phyloP scores from a whole-genome alignment of 2,113 vertebrate genomes.

The Apeltes quadracus region DNA sequence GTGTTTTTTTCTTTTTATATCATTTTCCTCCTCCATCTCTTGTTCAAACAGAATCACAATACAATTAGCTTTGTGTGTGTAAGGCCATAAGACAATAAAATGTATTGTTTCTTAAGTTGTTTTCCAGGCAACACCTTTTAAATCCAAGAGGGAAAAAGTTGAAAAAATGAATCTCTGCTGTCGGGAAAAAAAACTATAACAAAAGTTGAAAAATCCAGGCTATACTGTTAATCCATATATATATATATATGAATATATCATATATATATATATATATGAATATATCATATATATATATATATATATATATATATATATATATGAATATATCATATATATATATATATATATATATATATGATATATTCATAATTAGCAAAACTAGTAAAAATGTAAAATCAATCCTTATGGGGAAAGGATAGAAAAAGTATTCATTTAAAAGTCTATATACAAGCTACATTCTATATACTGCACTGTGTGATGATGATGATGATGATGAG shows the following conservation, averaged over 20 bases:
- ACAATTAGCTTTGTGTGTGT: slow-evolving; percentile 82
- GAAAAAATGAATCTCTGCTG: slow-evolving; percentile 53
- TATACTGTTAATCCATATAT: slow-evolving; percentile 74
- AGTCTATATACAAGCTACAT: slow-evolving; percentile 99
- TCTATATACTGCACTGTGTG: slow-evolving; percentile 85
- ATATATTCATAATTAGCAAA: slow-evolving; percentile 84
- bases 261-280: slow-evolving; percentile 52
- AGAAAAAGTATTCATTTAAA: slow-evolving; percentile 93
- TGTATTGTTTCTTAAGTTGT: slow-evolving; percentile 77
- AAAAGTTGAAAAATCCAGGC: slow-evolving; percentile 62
- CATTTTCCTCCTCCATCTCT: slow-evolving; percentile 77
- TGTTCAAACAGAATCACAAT: slow-evolving; percentile 77
- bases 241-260: too few species aligned
- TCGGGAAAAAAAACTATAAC: slow-evolving; percentile 35
- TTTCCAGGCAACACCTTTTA: slow-evolving; percentile 93
- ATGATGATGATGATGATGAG: slow-evolving; percentile 79
- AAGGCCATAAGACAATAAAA: slow-evolving; percentile 86
- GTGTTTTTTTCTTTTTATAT: slow-evolving; percentile 42
- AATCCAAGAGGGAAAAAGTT: slow-evolving; percentile 35
- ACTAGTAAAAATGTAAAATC: slow-evolving; percentile 89
- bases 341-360: slow-evolving; percentile 52
- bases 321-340: slow-evolving; percentile 61
- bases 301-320: slow-evolving; percentile 70
- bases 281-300: slow-evolving; percentile 68
- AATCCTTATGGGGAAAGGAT: slow-evolving; percentile 86